Percentiles rank a stretch among this genome's conserved stretches.
Conservation (phyloP, 1,140 invertebrate genomes). For the Arctopsyche grandis region DNA sequence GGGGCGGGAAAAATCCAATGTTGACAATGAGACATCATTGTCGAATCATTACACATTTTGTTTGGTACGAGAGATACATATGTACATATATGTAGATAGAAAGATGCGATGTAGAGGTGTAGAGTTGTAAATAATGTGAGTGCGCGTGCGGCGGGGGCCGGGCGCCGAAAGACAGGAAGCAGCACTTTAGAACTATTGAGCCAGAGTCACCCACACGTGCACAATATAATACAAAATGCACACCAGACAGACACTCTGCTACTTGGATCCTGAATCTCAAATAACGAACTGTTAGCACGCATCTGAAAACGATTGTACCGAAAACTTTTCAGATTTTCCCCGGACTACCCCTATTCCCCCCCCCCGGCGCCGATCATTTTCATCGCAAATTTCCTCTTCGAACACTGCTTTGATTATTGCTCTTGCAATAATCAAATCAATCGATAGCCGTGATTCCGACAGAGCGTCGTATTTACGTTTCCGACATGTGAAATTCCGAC, state of each 20-base stretch:
- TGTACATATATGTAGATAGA: background rate
- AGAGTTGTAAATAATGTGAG: background rate
- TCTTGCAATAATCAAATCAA: too few relatives aligned
- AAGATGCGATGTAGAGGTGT: background rate
- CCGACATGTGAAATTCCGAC: too few relatives aligned
- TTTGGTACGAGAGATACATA: too few relatives aligned
- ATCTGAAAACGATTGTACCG: too few relatives aligned
- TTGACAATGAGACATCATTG: too few relatives aligned
- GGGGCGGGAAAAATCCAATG: too few relatives aligned
- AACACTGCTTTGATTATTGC: too few relatives aligned
- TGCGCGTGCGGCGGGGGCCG: background rate
- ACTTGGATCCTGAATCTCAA: background rate
- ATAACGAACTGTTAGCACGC: background rate
- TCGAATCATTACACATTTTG: too few relatives aligned
- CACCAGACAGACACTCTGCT: background rate
- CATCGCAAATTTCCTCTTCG: too few relatives aligned
- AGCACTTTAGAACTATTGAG: constrained; percentile 38
- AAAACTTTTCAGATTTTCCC: too few relatives aligned
- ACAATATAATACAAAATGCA: constrained; percentile 1
- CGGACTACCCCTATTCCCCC: too few relatives aligned
- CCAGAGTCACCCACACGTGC: background rate
- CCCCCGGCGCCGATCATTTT: too few relatives aligned
- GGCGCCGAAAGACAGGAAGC: constrained; percentile 33
- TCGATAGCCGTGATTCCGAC: background rate
- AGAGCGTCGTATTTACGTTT: background rate